Conservation (phyloP, 2,888 invertebrate genomes). For the Apamea epomidion region DNA sequence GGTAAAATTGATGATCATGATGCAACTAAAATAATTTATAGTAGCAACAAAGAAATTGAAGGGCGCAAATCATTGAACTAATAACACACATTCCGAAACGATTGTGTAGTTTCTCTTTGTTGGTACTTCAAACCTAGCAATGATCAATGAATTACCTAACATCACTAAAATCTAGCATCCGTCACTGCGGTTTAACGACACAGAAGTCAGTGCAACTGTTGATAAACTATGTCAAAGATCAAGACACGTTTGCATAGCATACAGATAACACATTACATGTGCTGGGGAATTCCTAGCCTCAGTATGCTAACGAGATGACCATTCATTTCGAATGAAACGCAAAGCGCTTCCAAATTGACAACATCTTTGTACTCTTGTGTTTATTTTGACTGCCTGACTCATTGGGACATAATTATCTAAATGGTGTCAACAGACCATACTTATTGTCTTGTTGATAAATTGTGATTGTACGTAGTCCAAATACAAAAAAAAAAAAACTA, state of each 20-base stretch:
- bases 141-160: neutral
- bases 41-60: neutral
- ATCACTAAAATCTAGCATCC: slow-evolving; percentile 21
- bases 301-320: slow-evolving; percentile 40
- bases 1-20: neutral
- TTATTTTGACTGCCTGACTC: slow-evolving; percentile 23
- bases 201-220: slow-evolving; percentile 26
- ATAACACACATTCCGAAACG: neutral
- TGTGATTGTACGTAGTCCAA: neutral
- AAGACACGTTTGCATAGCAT: slow-evolving; percentile 27
- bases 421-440: slow-evolving; percentile 9
- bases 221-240: slow-evolving; percentile 60
- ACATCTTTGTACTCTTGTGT: slow-evolving; percentile 2
- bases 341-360: slow-evolving; percentile 41
- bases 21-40: neutral
- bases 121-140: neutral
- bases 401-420: neutral
- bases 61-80: too few relatives aligned
- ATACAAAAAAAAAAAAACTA: neutral
- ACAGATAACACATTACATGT: slow-evolving; percentile 45
- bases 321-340: slow-evolving; percentile 35
- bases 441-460: neutral
- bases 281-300: slow-evolving; percentile 55
- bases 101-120: too few relatives aligned
- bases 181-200: slow-evolving; percentile 17